A percentile compares a stretch with the other conserved stretches of the same genome.
phyloP scores from a whole-genome alignment of 2,888 invertebrate species.

The Drosophila anomalata region DNA sequence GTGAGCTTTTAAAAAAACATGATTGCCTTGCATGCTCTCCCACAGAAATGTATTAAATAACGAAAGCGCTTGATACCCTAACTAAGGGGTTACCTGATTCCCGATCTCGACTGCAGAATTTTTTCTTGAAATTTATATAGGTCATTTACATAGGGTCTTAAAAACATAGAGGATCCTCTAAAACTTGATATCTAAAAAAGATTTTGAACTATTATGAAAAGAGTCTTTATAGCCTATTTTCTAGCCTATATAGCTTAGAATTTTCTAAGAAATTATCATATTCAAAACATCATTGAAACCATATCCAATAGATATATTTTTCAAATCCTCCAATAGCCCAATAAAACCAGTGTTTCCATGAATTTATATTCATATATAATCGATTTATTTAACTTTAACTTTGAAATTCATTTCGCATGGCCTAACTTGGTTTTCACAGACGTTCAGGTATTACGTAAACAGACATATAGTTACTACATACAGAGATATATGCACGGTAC shows the following conservation, averaged over 20 bases:
- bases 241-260: too few relatives aligned
- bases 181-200: too few relatives aligned
- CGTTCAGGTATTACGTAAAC: constrained; percentile 62
- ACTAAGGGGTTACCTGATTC: background rate
- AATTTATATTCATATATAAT: constrained; percentile 17
- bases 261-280: background rate
- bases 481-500: constrained; percentile 30
- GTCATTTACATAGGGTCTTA: too few relatives aligned
- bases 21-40: constrained; percentile 24
- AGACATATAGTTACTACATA: constrained; percentile 48
- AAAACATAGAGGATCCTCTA: too few relatives aligned
- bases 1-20: constrained; percentile 18
- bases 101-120: too few relatives aligned
- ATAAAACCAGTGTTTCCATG: background rate
- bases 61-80: background rate
- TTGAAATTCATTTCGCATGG: constrained; percentile 52
- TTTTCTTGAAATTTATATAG: too few relatives aligned
- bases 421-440: constrained; percentile 67
- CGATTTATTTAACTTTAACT: constrained; percentile 60
- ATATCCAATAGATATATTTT: background rate
- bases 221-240: too few relatives aligned
- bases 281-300: background rate
- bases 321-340: background rate
- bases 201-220: too few relatives aligned
- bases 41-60: background rate